Percentiles rank a stretch among this genome's conserved stretches.
Evolutionary conservation across 2,888 invertebrate species (phyloP).

Genomic region (Epinotia demarniana): DNA sequence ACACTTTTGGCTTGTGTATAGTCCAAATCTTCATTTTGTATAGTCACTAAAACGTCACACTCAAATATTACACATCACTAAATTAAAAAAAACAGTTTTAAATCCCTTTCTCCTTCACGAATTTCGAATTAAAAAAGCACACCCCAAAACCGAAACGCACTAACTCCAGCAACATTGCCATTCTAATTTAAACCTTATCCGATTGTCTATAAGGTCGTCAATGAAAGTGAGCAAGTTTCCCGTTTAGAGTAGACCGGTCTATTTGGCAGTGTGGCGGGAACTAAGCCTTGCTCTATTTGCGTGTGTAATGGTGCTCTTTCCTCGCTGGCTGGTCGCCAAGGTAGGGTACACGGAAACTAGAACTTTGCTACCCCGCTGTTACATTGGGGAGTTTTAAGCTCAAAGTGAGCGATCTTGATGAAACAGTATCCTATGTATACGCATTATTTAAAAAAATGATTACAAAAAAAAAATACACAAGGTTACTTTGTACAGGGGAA

Average conservation of each 20-base stretch:
- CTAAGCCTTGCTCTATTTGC: constrained; percentile 66
- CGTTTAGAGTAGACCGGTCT: constrained; percentile 14
- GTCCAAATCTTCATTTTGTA: constrained; percentile 4
- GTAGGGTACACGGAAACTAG: constrained; percentile 41
- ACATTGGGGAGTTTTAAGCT: neutral
- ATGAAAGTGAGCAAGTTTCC: neutral
- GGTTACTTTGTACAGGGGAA: no score
- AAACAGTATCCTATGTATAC: no score
- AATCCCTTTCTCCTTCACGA: neutral
- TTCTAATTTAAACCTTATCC: neutral
- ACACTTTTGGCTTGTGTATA: neutral
- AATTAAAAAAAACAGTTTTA: neutral
- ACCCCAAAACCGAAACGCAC: neutral
- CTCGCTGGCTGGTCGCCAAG: constrained; percentile 57
- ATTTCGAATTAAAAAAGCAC: constrained; percentile 1
- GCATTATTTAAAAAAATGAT: no score
- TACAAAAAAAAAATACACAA: no score
- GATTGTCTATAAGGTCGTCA: neutral
- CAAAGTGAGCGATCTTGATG: no score
- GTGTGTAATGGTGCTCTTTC: constrained; percentile 52
- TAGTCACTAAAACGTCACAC: neutral
- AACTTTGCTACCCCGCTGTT: neutral
- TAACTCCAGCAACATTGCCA: neutral
- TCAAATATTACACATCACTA: constrained; percentile 1
- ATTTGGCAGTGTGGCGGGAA: constrained; percentile 47